Evolutionary conservation across 2,797 vertebrate species (phyloP).

Genomic region (Austrolebias charrua): DNA sequence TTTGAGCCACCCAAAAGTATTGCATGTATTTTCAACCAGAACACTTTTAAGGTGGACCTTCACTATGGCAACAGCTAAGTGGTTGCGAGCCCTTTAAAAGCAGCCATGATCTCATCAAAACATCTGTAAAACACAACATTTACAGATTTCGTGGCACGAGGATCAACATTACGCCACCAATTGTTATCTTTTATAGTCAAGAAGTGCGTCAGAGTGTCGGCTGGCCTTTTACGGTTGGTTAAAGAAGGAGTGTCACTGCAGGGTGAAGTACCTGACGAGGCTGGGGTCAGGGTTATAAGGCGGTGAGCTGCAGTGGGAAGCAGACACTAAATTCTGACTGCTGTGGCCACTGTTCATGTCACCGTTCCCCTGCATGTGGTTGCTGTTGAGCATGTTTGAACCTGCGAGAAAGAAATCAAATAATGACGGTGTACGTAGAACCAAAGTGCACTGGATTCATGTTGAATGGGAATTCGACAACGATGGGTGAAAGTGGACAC

Average conservation of each 20-base stretch:
- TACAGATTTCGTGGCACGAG: slow-evolving; percentile 37
- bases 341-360: slow-evolving; percentile 91
- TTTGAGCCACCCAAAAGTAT: slow-evolving; percentile 5
- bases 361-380: slow-evolving; percentile 88
- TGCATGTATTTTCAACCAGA: background rate
- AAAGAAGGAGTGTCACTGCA: slow-evolving; percentile 80
- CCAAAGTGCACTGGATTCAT: background rate
- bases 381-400: slow-evolving; percentile 86
- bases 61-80: slow-evolving; percentile 24
- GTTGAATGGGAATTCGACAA: background rate
- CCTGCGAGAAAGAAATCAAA: slow-evolving; percentile 72
- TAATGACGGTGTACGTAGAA: background rate
- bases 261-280: slow-evolving; percentile 92
- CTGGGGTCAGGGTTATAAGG: slow-evolving; percentile 97
- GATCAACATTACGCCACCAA: slow-evolving; percentile 10
- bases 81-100: slow-evolving; percentile 42
- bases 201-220: slow-evolving; percentile 53
- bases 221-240: slow-evolving; percentile 49
- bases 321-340: slow-evolving; percentile 89
- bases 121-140: slow-evolving; percentile 34
- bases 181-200: slow-evolving; percentile 29
- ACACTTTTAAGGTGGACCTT: slow-evolving; percentile 26
- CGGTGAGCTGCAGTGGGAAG: slow-evolving; percentile 95
- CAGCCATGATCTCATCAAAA: slow-evolving; percentile 21
- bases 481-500: background rate